phyloP scores from a whole-genome alignment of 2,797 vertebrate species.

The Lutjanus campechanus region DNA sequence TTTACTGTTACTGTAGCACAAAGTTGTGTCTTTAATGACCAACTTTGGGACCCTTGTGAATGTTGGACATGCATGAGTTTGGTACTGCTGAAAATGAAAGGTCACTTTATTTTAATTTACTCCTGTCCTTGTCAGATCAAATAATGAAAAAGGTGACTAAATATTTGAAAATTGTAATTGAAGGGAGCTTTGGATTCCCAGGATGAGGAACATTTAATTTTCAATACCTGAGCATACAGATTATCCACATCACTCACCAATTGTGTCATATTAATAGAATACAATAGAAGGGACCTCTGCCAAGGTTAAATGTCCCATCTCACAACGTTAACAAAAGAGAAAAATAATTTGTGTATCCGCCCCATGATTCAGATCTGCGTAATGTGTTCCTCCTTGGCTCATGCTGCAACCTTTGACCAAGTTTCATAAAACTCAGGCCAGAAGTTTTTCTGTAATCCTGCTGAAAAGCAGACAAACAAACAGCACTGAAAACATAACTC shows the following conservation, averaged over 20 bases:
- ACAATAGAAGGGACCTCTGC: not conserved
- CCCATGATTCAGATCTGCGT: too few relatives aligned
- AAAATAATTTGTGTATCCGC: too few relatives aligned
- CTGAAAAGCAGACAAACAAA: too few relatives aligned
- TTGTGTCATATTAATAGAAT: not conserved
- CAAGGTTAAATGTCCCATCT: too few relatives aligned
- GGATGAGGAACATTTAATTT: not conserved
- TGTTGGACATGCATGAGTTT: not conserved
- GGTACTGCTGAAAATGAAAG: constrained; percentile 2
- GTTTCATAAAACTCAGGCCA: too few relatives aligned
- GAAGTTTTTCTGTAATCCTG: too few relatives aligned
- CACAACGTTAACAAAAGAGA: too few relatives aligned
- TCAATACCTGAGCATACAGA: not conserved
- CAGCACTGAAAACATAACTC: too few relatives aligned
- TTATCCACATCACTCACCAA: not conserved
- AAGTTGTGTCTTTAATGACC: not conserved
- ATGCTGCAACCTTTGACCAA: too few relatives aligned
- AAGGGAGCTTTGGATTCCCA: not conserved
- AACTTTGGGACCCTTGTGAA: not conserved
- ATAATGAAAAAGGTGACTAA: not conserved
- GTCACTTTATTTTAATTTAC: not conserved
- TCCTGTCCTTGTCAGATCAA: not conserved
- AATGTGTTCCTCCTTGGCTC: too few relatives aligned
- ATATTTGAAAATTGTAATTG: not conserved
- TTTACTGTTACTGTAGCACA: not conserved